phyloP scores from a whole-genome alignment of 2,113 vertebrate species.

The Bubo bubo region DNA sequence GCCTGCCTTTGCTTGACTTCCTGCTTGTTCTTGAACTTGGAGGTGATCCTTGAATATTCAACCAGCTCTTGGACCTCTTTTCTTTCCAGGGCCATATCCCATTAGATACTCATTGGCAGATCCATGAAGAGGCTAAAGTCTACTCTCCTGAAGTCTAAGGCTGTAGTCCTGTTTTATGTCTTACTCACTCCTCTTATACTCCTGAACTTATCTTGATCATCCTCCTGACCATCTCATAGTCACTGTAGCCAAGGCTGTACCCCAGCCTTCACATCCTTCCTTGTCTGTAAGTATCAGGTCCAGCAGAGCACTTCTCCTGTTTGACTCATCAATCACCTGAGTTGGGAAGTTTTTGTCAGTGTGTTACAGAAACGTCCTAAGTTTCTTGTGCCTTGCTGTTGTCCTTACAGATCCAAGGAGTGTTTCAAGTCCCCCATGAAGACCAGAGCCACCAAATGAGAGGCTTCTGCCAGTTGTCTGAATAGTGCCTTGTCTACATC shows the following conservation, averaged over 20 bases:
- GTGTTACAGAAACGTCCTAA: background rate
- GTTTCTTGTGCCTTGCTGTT: background rate
- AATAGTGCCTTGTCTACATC: background rate
- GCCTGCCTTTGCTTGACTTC: background rate
- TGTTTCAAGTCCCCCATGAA: background rate
- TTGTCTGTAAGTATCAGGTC: background rate
- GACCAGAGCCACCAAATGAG: background rate
- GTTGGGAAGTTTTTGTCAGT: background rate
- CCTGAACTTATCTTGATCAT: background rate
- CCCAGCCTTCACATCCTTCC: background rate
- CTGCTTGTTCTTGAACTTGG: background rate
- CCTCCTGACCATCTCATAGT: background rate
- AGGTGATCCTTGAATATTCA: background rate
- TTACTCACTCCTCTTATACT: background rate
- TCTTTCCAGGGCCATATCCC: background rate
- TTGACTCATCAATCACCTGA: background rate
- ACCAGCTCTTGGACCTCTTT: background rate
- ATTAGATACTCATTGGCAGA: background rate
- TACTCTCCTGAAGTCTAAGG: background rate
- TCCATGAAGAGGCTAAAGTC: background rate
- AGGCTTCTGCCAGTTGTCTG: background rate
- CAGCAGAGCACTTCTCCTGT: background rate
- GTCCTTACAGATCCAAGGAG: background rate
- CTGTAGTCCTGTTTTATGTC: background rate
- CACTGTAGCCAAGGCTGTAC: background rate